These are phyloP conservation scores for Microtus ochrogaster DNA, from an alignment of 2,113 vertebrate genomes.

Conservation along the genomic window DNA sequence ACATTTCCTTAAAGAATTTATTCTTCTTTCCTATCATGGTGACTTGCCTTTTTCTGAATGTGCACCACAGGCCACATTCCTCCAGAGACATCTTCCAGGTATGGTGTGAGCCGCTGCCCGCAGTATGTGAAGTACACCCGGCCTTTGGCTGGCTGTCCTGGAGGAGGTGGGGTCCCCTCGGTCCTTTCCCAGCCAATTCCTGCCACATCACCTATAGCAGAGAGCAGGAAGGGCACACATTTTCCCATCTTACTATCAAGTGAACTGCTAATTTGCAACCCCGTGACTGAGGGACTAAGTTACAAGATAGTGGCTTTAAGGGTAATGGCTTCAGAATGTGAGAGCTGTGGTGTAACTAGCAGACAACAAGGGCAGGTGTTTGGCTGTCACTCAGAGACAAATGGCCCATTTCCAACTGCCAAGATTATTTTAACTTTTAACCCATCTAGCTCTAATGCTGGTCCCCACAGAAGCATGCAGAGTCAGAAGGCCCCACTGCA, in stretches of 20 bases:
- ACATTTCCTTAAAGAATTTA: not conserved
- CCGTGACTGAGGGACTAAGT: not conserved
- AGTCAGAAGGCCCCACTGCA: not conserved
- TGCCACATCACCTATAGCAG: conserved; percentile 92
- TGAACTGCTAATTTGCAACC: not conserved
- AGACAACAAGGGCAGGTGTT: not conserved
- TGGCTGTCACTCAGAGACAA: conserved; percentile 3
- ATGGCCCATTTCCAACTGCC: not conserved
- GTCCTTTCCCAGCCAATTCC: conserved; percentile 98
- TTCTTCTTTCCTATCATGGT: conserved; percentile 34
- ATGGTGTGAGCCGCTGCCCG: conserved; percentile 94
- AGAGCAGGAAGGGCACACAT: not conserved
- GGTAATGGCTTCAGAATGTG: not conserved
- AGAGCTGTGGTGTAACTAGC: not conserved
- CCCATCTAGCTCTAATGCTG: not conserved
- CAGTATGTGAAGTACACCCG: conserved; percentile 99
- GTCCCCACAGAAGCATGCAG: not conserved
- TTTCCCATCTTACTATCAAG: not conserved
- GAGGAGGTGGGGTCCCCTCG: conserved; percentile 96
- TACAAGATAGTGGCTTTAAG: not conserved
- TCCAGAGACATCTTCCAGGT: conserved; percentile 96
- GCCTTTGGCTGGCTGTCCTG: conserved; percentile 96
- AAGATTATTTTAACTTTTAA: conserved; percentile 35
- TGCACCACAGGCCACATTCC: conserved; percentile 99
- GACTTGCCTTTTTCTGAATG: conserved; percentile 97